Evolutionary conservation across 2,888 invertebrate genomes (phyloP), one percentile per base, ranked within the genome.

Genomic region (Gnatocerus cornutus): DNA sequence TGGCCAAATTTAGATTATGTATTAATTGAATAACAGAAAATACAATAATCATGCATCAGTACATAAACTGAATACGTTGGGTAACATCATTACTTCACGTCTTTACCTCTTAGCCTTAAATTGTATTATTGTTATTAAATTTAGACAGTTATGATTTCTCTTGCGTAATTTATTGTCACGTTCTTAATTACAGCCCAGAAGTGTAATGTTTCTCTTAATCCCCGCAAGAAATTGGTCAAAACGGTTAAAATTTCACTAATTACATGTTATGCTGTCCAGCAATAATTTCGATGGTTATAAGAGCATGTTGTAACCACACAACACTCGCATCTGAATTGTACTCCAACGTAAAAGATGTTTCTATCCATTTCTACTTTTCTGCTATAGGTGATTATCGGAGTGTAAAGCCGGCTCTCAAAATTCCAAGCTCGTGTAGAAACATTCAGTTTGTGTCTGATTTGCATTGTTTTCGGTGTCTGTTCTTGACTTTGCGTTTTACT

Each of bases 321-420:
- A 56, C 10, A 56, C 21, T 39, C 27, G 9, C 29, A 8, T 50
- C 4, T 10, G 10, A 1, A 10, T 43, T n/a, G 16, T 13, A 12
- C 45, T 29, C 37, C 50, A 5, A 21, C 14, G 46, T 46, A 21
- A 64, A 65, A 66, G 48, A 58, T 50, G 46, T 56, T 58, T 59
- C 50, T 39, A 52, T 39, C 13, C 58, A 48, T 58, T 68, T 61
- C 68, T 68, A 53, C 64, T 55, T 39, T 50, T 63, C 68, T 63
- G 48, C 71, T 43, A 77, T 77, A 77, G 74, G 79, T 71, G 77
- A 71, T 77, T 79, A 79, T 74, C 78, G 77, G 76, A 78, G 78
- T 79, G 78, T 77, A 74, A 79, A 78, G 74, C 72, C 71, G 70
- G 67, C 73, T 73, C 74, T 73, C 71, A 72, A 75, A 73, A 74